phyloP scores from a whole-genome alignment of 2,797 vertebrate genomes.

The Phoeniculus purpureus region DNA sequence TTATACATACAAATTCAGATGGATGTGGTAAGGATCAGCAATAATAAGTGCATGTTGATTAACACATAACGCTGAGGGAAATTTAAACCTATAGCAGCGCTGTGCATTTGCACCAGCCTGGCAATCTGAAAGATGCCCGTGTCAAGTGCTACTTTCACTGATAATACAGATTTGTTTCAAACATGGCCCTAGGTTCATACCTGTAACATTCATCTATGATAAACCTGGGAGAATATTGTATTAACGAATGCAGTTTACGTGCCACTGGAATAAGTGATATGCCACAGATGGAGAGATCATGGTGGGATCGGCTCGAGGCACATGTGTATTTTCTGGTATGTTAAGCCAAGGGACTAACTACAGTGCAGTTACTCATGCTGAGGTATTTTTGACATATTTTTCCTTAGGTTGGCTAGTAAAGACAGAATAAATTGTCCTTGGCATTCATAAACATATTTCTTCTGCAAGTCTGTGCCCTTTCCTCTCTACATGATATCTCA shows the following conservation, averaged over 20 bases:
- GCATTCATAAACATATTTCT: background rate
- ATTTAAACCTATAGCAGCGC: background rate
- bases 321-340: slow-evolving; percentile 28
- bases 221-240: slow-evolving; percentile 1
- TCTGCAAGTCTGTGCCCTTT: background rate
- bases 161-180: slow-evolving; percentile 19
- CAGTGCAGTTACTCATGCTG: background rate
- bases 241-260: slow-evolving; percentile 8
- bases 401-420: slow-evolving; percentile 22
- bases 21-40: background rate
- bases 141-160: background rate
- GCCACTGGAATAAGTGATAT: slow-evolving; percentile 12
- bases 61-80: background rate
- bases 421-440: slow-evolving; percentile 31
- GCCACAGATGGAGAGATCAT: slow-evolving; percentile 8
- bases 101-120: background rate
- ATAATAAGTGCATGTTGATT: background rate
- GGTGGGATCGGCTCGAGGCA: slow-evolving; percentile 9
- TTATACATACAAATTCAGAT: background rate
- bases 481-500: background rate
- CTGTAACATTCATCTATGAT: background rate
- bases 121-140: background rate
- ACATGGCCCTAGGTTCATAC: background rate
- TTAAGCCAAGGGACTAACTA: background rate
- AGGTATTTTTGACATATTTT: slow-evolving; percentile 28